Conservation (phyloP, 2,888 invertebrate genomes). For the Lordiphosa fenestrarum region DNA sequence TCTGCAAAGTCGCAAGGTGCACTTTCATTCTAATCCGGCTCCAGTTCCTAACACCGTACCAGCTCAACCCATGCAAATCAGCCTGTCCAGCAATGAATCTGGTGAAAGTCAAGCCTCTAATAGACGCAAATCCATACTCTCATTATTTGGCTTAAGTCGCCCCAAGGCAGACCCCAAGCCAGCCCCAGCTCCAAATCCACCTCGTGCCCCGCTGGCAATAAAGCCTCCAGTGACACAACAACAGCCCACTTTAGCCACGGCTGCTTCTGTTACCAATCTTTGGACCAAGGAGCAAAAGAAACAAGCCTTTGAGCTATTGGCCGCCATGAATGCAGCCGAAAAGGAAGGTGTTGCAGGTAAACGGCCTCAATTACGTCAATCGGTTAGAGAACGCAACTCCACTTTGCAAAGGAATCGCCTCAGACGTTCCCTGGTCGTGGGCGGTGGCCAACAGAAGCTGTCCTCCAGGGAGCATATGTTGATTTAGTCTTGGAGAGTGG, state of each 20-base stretch:
- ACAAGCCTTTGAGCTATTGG: conserved; percentile 78
- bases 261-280: conserved; percentile 54
- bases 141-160: conserved; percentile 72
- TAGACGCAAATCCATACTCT: conserved; percentile 75
- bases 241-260: conserved; percentile 6
- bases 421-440: conserved; percentile 62
- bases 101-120: conserved; percentile 59
- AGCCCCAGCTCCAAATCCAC: conserved; percentile 1
- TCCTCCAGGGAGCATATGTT: conserved; percentile 59
- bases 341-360: conserved; percentile 37
- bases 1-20: conserved; percentile 62
- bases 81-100: conserved; percentile 76
- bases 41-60: not conserved
- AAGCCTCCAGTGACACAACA: conserved; percentile 40
- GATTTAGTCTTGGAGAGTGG: conserved; percentile 33
- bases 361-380: conserved; percentile 71
- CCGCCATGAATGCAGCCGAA: conserved; percentile 77
- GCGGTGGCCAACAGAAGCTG: conserved; percentile 28
- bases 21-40: conserved; percentile 67
- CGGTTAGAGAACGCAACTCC: conserved; percentile 69
- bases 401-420: conserved; percentile 69
- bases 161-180: conserved; percentile 20
- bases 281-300: conserved; percentile 78
- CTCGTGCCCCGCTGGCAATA: conserved; percentile 45
- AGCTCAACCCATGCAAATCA: conserved; percentile 57